Evolutionary conservation across 2,888 invertebrate genomes (phyloP).

Genomic region (Drosophila formosana): DNA sequence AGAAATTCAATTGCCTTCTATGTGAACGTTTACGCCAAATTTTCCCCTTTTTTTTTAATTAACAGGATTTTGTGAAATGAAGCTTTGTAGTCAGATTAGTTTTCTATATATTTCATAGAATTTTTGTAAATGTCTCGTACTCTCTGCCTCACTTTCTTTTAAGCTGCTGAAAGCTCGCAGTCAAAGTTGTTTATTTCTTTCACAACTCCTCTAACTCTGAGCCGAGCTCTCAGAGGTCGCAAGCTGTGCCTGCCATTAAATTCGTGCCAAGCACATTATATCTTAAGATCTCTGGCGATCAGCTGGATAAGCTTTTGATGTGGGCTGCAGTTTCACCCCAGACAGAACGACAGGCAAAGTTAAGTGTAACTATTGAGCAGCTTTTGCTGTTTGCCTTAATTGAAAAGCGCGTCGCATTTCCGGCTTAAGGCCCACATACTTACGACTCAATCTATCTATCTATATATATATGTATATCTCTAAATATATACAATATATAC

Average conservation of each 20-base stretch:
- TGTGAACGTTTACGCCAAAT: too few relatives aligned
- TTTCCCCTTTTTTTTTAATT: too few relatives aligned
- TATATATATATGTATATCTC: neutral
- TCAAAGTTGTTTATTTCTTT: neutral
- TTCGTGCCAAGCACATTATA: neutral
- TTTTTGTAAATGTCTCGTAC: too few relatives aligned
- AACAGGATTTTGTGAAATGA: too few relatives aligned
- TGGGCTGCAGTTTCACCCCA: slow-evolving; percentile 30
- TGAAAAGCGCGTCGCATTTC: slow-evolving; percentile 81
- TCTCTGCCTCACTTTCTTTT: neutral
- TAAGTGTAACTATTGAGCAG: slow-evolving; percentile 27
- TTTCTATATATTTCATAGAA: too few relatives aligned
- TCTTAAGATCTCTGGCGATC: neutral
- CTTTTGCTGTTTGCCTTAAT: slow-evolving; percentile 52
- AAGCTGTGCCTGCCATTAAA: neutral
- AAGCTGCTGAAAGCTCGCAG: neutral
- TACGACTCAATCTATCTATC: slow-evolving; percentile 8
- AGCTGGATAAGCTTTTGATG: slow-evolving; percentile 21
- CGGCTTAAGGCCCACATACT: slow-evolving; percentile 54
- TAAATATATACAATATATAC: slow-evolving; percentile 3
- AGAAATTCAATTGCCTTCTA: too few relatives aligned
- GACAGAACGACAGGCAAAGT: neutral
- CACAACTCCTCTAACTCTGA: too few relatives aligned
- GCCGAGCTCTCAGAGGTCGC: neutral
- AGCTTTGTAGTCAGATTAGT: too few relatives aligned